Evolutionary conservation across 2,888 invertebrate species (phyloP), one percentile per base, ranked within the genome.

Genomic region (Lapara coniferarum): DNA sequence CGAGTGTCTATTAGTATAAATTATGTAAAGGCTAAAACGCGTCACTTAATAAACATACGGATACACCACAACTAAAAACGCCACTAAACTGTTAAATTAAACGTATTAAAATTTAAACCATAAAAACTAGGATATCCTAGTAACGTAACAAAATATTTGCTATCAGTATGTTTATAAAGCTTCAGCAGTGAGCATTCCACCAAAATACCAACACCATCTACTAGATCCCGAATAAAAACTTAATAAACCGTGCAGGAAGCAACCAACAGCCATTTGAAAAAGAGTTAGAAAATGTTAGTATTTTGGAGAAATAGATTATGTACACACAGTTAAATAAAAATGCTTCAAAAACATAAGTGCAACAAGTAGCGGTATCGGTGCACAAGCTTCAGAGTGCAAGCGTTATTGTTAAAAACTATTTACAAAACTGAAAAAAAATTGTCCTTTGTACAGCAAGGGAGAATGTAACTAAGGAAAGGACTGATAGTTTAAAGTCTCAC

Each of bases 141-240:
- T n/a, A n/a, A n/a, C n/a, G n/a, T n/a, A 30, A 66, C n/a, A 46
- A 49, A 56, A 70, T 55, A 55, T 58, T 7, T 57, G 63, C 10
- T 19, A 69, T 76, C 72, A 66, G 85, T 89, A 93, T 90, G 91
- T 91, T 91, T 88, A 91, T 81, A 73, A 76, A 85, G 81, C 70
- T 73, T 73, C 75, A 80, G 83, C 80, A 82, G 84, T 86, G 86
- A 85, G 77, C 78, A 87, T 88, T 92, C 84, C 92, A 90, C 93
- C 93, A 93, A 93, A 93, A 93, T 93, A 93, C 93, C 93, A 93
- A 93, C 93, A 93, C 93, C 93, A 86, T 89, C 86, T 87, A 87
- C 78, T 79, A 77, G 74, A 78, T 83, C 83, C 87, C 86, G 83
- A 79, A 81, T 79, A 81, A 84, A 75, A 74, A 77, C 74, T 78